phyloP scores from a whole-genome alignment of 2,113 vertebrate species.

The Raja brachyura region DNA sequence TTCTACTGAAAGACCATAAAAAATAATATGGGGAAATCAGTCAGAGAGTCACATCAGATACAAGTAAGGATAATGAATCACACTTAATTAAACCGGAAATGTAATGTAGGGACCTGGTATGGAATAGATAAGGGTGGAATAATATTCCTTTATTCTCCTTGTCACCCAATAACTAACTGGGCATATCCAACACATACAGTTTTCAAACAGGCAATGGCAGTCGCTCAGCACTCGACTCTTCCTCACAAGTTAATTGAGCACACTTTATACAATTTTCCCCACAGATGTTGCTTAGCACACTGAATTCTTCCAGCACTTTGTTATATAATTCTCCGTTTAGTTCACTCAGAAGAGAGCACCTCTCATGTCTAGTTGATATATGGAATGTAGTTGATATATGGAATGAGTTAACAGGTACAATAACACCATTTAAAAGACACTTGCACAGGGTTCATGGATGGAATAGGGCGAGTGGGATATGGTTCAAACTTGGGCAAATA shows the following conservation, averaged over 20 bases:
- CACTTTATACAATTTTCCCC: background rate
- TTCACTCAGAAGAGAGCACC: background rate
- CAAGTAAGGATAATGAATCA: background rate
- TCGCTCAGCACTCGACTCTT: background rate
- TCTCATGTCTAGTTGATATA: too few species aligned
- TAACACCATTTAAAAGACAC: too few species aligned
- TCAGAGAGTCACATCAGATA: background rate
- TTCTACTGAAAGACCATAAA: background rate
- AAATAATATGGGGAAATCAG: background rate
- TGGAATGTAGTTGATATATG: too few species aligned
- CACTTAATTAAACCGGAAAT: slow-evolving; percentile 32
- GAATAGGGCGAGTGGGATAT: too few species aligned
- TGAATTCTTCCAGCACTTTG: too few species aligned
- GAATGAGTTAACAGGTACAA: too few species aligned
- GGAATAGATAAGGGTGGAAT: background rate
- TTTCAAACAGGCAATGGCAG: background rate
- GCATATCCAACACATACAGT: background rate
- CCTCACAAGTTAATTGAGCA: background rate
- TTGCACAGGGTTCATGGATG: too few species aligned
- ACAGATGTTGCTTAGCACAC: too few species aligned
- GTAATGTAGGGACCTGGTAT: background rate
- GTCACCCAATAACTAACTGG: background rate
- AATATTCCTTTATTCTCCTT: background rate
- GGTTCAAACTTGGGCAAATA: too few species aligned
- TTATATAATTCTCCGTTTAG: background rate